A percentile compares a stretch with the other conserved stretches of the same genome.
These are phyloP conservation scores for Leuciscus waleckii DNA, from an alignment of 2,797 vertebrate species.

Conservation along the genomic window DNA sequence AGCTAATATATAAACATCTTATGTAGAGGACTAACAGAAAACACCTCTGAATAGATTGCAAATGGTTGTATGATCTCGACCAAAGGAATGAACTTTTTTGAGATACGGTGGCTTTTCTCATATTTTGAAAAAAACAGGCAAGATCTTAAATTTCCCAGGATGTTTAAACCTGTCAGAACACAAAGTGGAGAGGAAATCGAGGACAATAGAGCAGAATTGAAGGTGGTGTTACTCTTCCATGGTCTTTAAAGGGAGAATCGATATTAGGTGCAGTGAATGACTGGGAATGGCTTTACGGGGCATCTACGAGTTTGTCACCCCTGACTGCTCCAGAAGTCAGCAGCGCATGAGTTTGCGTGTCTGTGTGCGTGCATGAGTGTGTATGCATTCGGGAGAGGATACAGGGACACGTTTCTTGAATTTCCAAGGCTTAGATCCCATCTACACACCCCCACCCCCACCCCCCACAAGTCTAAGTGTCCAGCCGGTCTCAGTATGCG, in stretches of 20 bases:
- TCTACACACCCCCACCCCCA: slow-evolving; percentile 53
- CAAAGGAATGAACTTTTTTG: slow-evolving; percentile 67
- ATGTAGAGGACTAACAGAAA: slow-evolving; percentile 32
- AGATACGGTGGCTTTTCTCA: slow-evolving; percentile 49
- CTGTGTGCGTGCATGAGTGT: slow-evolving; percentile 67
- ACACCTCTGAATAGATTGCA: slow-evolving; percentile 18
- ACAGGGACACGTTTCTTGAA: slow-evolving; percentile 64
- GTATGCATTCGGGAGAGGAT: slow-evolving; percentile 66
- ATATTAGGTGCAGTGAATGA: slow-evolving; percentile 60
- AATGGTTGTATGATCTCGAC: slow-evolving; percentile 19
- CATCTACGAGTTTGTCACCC: slow-evolving; percentile 70
- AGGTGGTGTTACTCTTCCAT: slow-evolving; percentile 66
- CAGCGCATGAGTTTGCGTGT: slow-evolving; percentile 72
- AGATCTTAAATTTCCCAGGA: slow-evolving; percentile 47
- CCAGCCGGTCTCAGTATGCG: slow-evolving; percentile 87
- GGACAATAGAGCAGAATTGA: slow-evolving; percentile 44
- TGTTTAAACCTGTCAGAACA: slow-evolving; percentile 68
- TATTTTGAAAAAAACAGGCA: slow-evolving; percentile 41
- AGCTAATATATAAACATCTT: slow-evolving; percentile 16
- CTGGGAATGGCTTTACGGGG: slow-evolving; percentile 63
- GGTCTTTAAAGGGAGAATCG: slow-evolving; percentile 74
- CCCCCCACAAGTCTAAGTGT: slow-evolving; percentile 68
- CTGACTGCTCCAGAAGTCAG: slow-evolving; percentile 73
- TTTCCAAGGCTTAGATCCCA: slow-evolving; percentile 72
- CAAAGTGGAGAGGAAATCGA: slow-evolving; percentile 63